Conservation (phyloP, 2,113 vertebrate genomes). For the Lanius ludovicianus region DNA sequence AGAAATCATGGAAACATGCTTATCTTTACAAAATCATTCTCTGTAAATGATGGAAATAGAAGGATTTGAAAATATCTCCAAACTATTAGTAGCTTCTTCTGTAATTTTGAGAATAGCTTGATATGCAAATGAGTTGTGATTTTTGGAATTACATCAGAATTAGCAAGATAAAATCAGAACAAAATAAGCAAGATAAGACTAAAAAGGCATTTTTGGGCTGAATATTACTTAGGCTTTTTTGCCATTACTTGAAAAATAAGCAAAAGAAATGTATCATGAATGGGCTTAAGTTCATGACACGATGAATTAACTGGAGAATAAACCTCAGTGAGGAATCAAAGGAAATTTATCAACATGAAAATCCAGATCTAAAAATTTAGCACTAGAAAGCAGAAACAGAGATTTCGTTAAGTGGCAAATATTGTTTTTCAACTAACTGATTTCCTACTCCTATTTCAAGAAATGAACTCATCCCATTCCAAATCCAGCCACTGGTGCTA, state of each 20-base stretch:
- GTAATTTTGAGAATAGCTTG: neutral
- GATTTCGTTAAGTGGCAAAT: neutral
- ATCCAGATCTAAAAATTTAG: neutral
- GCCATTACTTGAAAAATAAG: neutral
- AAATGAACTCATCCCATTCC: neutral
- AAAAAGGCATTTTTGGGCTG: neutral
- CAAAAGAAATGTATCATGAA: neutral
- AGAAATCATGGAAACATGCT: neutral
- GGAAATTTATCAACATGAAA: neutral
- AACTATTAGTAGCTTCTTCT: neutral
- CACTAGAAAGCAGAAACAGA: neutral
- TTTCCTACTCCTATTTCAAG: neutral
- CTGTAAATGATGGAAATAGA: neutral
- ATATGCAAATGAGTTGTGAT: neutral
- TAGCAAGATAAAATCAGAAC: neutral
- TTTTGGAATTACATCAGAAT: neutral
- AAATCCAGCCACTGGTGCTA: neutral
- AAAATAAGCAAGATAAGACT: neutral
- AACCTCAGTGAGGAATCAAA: neutral
- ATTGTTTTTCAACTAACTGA: neutral
- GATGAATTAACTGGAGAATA: neutral
- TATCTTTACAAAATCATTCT: neutral
- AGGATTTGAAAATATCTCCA: neutral
- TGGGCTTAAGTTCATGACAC: neutral
- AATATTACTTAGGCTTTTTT: neutral